phyloP scores from a whole-genome alignment of 2,888 invertebrate species.

The Hirtodrosophila cameraria region DNA sequence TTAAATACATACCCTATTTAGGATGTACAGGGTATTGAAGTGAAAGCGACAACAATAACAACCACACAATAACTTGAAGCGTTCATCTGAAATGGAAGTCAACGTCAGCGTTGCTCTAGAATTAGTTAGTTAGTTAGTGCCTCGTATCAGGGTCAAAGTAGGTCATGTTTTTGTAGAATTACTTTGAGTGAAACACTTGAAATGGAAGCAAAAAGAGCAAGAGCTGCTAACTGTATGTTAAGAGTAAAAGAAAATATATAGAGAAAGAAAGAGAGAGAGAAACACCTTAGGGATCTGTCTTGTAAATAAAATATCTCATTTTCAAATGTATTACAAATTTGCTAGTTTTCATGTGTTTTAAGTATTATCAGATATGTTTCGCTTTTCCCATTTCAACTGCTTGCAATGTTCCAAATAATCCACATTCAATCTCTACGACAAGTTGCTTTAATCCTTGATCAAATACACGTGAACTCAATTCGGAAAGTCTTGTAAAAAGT shows the following conservation, averaged over 20 bases:
- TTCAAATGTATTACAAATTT: no score
- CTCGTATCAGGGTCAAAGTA: constrained; percentile 41
- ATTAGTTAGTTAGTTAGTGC: constrained; percentile 47
- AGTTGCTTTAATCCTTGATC: no score
- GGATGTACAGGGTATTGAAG: constrained; percentile 17
- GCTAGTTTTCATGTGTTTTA: no score
- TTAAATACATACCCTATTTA: no score
- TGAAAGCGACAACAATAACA: constrained; percentile 9
- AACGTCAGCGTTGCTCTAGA: constrained; percentile 28
- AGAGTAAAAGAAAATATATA: not conserved
- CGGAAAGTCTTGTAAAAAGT: no score
- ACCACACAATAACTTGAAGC: constrained; percentile 23
- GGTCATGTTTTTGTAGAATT: constrained; percentile 46
- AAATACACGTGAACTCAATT: no score
- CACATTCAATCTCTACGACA: no score
- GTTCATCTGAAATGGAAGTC: constrained; percentile 41
- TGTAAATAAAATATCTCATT: no score
- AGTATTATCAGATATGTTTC: no score
- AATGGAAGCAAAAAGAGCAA: constrained; percentile 10
- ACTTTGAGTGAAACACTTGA: constrained; percentile 13
- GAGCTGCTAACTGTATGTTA: constrained; percentile 17
- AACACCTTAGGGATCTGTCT: not conserved
- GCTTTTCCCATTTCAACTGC: no score
- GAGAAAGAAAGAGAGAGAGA: not conserved
- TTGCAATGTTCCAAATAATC: no score